Evolutionary conservation across 1,140 invertebrate genomes (phyloP), one percentile per base, ranked within the genome.

Genomic region (Leptonema lineaticorne): DNA sequence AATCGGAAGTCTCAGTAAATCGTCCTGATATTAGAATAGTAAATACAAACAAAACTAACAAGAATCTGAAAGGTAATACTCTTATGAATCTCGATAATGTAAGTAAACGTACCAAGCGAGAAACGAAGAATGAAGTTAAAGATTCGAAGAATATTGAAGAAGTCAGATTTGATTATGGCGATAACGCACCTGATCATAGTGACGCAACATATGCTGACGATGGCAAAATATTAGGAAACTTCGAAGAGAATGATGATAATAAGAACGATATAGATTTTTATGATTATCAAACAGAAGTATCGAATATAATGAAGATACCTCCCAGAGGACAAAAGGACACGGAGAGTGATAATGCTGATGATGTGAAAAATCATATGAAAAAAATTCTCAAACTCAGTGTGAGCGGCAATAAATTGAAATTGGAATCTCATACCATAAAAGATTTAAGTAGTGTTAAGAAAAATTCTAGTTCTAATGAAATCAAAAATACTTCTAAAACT

Each of bases 221-320:
- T 26, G 67, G 67, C 27, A 63, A 27, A 48, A 33, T 69, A 9
- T 63, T 72, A 22, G 67, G 70, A 14, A 72, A 72, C 27, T 72
- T 72, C 18, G 70, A 72, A 60, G 70, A 63, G 33, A 69, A 46
- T 48, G 70, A 72, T 5, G 59, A 57, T 1, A 73, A 75, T 8
- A 70, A 78, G 28, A 77, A 78, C 68, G 78, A 79, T 63, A 22
- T 69, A 33, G 64, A 68, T 62, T 69, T 68, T 48, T 73, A 73
- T 30, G 72, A 73, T 41, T 69, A 66, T 74, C 68, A 46, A 48
- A 71, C 48, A 27, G 71, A 65, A 68, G 64, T 58, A 1, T 75
- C 75, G 0, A 82, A 81, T 63, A 76, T 81, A 2, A 82, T 82
- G 81, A 78, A 75, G 69, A 83, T 82, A 74, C 81, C 81, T 4